Percentiles rank a stretch among this genome's conserved stretches.
phyloP scores from a whole-genome alignment of 1,140 invertebrate species.

The Holotrichia oblita region DNA sequence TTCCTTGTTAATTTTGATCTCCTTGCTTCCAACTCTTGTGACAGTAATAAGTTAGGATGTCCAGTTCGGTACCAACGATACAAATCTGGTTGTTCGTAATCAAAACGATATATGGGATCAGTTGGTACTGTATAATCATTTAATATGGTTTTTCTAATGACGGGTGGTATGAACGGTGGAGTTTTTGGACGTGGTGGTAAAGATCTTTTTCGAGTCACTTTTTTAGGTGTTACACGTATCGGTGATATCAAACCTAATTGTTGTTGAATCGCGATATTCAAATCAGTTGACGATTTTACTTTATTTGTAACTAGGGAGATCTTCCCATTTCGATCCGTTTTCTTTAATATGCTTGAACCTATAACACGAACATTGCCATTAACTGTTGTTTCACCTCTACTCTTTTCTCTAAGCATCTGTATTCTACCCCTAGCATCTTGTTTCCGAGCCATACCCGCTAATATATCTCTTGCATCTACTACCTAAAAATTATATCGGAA shows the following conservation, averaged over 20 bases:
- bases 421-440: constrained; percentile 72
- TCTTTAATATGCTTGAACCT: constrained; percentile 61
- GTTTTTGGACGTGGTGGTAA: background rate
- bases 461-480: constrained; percentile 72
- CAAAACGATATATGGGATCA: constrained; percentile 6
- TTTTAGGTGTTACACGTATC: constrained; percentile 43
- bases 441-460: constrained; percentile 71
- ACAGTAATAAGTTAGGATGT: constrained; percentile 8
- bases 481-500: constrained; percentile 9
- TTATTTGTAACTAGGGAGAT: constrained; percentile 66
- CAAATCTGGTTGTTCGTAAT: constrained; percentile 32
- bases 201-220: constrained; percentile 40
- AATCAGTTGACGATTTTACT: constrained; percentile 53
- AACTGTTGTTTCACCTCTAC: constrained; percentile 37
- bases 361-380: constrained; percentile 55
- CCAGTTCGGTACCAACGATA: constrained; percentile 35
- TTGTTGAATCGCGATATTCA: constrained; percentile 57
- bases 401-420: constrained; percentile 62
- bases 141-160: no score
- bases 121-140: constrained; percentile 49
- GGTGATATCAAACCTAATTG: constrained; percentile 55
- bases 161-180: constrained; percentile 30
- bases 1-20: background rate
- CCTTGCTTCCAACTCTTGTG: background rate
- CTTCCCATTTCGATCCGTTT: constrained; percentile 65